A percentile compares a stretch with the other conserved stretches of the same genome.
These are phyloP conservation scores for Eublepharis macularius DNA, from an alignment of 2,113 vertebrate genomes.

Conservation along the genomic window DNA sequence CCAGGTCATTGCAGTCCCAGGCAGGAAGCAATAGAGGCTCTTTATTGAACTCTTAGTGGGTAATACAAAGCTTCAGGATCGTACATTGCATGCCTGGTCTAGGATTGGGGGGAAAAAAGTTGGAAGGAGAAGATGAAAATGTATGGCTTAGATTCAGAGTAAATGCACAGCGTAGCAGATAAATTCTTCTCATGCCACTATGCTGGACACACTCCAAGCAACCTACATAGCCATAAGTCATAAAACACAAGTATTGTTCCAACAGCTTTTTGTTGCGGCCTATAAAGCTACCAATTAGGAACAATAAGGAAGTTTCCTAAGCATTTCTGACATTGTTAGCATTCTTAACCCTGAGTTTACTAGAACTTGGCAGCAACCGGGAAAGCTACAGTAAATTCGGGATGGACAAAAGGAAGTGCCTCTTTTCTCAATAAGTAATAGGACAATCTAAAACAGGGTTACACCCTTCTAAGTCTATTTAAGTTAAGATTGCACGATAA, in stretches of 20 bases:
- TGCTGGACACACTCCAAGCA: constrained; percentile 8
- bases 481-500: no score
- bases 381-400: no score
- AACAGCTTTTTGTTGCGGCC: constrained; percentile 31
- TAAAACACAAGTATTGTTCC: constrained; percentile 56
- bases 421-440: no score
- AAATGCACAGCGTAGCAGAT: background rate
- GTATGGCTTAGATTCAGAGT: background rate
- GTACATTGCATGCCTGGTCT: background rate
- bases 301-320: constrained; percentile 37
- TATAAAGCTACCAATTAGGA: constrained; percentile 37
- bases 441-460: no score
- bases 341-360: constrained; percentile 29
- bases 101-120: background rate
- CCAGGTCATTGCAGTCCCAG: background rate
- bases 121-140: background rate
- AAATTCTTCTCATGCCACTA: constrained; percentile 49
- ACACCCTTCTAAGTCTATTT: no score
- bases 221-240: constrained; percentile 20
- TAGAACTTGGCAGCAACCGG: no score
- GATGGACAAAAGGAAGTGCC: no score
- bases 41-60: background rate
- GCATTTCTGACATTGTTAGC: constrained; percentile 43
- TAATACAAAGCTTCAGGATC: background rate
- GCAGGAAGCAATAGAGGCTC: background rate